Conservation (phyloP, 2,797 vertebrate species). For the Nannoperca obscura region DNA sequence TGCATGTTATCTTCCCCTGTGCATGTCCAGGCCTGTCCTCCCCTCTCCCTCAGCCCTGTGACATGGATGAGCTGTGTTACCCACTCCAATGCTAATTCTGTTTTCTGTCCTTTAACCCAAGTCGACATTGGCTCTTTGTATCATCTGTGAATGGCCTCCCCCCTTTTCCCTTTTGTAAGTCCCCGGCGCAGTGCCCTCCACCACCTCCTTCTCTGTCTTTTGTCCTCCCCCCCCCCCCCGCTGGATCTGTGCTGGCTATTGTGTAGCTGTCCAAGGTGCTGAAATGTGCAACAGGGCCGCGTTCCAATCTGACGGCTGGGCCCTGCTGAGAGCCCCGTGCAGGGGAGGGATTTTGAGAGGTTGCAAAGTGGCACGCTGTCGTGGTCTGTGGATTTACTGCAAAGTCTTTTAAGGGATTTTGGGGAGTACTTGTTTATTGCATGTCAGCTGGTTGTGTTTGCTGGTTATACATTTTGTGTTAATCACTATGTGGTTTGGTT, state of each 20-base stretch:
- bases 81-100: conserved; percentile 55
- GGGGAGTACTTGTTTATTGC: not conserved
- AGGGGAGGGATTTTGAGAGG: not conserved
- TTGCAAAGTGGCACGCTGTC: not conserved
- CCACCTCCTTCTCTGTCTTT: conserved; percentile 46
- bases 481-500: conserved; percentile 14
- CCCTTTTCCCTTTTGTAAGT: conserved; percentile 29
- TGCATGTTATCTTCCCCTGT: not conserved
- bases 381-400: not conserved
- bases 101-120: conserved; percentile 61
- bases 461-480: conserved; percentile 18
- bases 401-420: not conserved
- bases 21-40: conserved; percentile 1
- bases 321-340: conserved; percentile 1
- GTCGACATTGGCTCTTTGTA: conserved; percentile 72
- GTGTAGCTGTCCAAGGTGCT: conserved; percentile 80
- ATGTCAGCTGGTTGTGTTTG: conserved; percentile 8
- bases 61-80: conserved; percentile 47
- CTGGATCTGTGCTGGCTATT: conserved; percentile 58
- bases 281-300: conserved; percentile 56
- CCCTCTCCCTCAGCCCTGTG: conserved; percentile 2
- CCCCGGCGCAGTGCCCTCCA: not conserved
- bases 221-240: conserved; percentile 11
- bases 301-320: conserved; percentile 38
- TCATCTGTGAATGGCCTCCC: conserved; percentile 61